Percentiles rank a stretch among this genome's conserved stretches.
phyloP scores from a whole-genome alignment of 2,797 vertebrate species.

The Gastrophryne carolinensis region DNA sequence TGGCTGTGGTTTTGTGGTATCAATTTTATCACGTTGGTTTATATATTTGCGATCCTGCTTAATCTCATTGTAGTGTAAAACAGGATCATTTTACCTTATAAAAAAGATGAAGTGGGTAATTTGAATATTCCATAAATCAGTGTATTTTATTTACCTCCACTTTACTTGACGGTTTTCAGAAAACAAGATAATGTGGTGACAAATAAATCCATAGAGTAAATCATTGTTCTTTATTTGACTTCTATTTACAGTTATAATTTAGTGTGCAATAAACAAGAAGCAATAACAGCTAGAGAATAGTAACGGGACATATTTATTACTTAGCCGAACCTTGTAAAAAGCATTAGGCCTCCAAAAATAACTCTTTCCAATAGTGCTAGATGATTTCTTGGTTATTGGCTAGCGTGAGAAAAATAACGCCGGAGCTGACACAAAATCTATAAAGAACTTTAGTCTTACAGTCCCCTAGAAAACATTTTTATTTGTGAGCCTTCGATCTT shows the following conservation, averaged over 20 bases:
- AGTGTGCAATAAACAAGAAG: not conserved
- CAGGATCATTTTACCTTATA: not conserved
- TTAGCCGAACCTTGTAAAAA: not conserved
- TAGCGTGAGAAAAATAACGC: not conserved
- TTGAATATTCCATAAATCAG: not conserved
- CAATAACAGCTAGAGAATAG: not conserved
- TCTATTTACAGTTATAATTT: constrained; percentile 13
- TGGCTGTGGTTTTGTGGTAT: no score
- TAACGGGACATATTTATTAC: constrained; percentile 1
- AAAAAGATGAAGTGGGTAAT: not conserved
- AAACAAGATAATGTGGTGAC: not conserved
- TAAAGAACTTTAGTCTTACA: not conserved
- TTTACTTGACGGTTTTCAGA: not conserved
- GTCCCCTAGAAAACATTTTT: not conserved
- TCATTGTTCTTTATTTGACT: not conserved
- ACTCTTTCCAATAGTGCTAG: not conserved
- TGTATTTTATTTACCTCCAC: not conserved
- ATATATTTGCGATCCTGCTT: no score
- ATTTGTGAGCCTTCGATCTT: not conserved
- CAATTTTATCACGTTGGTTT: no score
- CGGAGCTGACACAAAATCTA: constrained; percentile 29
- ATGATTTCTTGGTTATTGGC: not conserved
- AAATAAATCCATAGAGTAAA: not conserved
- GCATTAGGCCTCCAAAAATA: not conserved
- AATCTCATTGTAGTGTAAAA: not conserved